Evolutionary conservation across 30 jellyfish, hydroid and myxozoan species (phyloP).

Genomic region (Haliclystus octoradiatus): DNA sequence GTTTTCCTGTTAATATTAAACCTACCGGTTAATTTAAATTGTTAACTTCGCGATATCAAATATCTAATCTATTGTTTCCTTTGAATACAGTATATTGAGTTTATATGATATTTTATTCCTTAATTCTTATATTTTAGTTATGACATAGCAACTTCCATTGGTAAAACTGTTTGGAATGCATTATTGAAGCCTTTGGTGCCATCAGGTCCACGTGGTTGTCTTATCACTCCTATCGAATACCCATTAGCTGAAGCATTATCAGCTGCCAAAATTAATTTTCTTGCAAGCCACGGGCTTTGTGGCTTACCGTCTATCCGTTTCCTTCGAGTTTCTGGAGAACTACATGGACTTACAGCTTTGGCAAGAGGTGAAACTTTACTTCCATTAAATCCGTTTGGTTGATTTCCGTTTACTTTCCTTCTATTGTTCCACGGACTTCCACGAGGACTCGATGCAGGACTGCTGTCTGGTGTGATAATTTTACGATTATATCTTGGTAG

Average conservation of each 20-base stretch:
- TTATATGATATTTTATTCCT: too few species aligned
- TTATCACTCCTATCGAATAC: slow-evolving; percentile 64
- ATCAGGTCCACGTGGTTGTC: slow-evolving; percentile 99
- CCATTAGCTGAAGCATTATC: slow-evolving; percentile 31
- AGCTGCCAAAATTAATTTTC: slow-evolving; percentile 36
- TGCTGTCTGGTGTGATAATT: background rate
- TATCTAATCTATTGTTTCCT: too few species aligned
- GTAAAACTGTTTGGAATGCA: too few species aligned
- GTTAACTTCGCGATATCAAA: too few species aligned
- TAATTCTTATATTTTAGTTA: too few species aligned
- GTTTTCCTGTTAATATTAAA: too few species aligned
- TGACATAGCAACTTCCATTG: too few species aligned
- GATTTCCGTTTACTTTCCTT: background rate
- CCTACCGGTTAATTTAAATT: too few species aligned
- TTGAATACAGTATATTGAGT: too few species aligned
- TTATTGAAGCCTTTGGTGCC: slow-evolving; percentile 79
- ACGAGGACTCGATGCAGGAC: slow-evolving; percentile 4
- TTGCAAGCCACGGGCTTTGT: slow-evolving; percentile 85
- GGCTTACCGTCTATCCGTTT: slow-evolving; percentile 41
- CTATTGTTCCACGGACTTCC: slow-evolving; percentile 9
- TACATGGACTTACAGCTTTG: slow-evolving; percentile 52
- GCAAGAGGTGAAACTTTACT: slow-evolving; percentile 81
- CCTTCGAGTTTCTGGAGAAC: slow-evolving; percentile 73
- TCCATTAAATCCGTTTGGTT: slow-evolving; percentile 3
- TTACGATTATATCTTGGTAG: too few species aligned